A percentile compares a stretch with the other conserved stretches of the same genome.
Evolutionary conservation across 2,888 invertebrate species (phyloP).

Genomic region (Cryptocephalus primarius): DNA sequence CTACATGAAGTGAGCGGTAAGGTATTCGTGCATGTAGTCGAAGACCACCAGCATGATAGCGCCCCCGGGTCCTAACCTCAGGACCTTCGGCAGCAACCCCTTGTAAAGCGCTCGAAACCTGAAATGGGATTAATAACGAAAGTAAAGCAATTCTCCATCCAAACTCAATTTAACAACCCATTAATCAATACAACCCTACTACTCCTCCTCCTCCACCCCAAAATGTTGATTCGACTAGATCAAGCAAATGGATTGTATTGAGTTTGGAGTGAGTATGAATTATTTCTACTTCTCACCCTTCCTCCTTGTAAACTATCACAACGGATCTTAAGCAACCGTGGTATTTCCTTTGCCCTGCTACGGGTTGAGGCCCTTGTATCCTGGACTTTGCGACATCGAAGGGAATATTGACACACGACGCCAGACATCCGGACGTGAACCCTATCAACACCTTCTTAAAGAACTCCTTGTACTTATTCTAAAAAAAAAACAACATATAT

Average conservation of each 20-base stretch:
- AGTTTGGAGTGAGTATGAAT: too few species aligned
- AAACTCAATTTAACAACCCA: too few species aligned
- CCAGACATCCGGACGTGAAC: conserved; percentile 77
- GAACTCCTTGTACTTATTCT: conserved; percentile 62
- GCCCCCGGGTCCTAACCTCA: conserved; percentile 87
- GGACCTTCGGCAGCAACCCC: conserved; percentile 81
- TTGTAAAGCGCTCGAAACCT: conserved; percentile 83
- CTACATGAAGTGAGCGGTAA: conserved; percentile 40
- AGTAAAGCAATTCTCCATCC: too few species aligned
- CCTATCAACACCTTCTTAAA: conserved; percentile 70
- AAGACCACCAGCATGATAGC: conserved; percentile 92
- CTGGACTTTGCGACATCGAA: conserved; percentile 94
- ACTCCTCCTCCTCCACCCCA: too few species aligned
- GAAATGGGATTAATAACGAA: conserved; percentile 28
- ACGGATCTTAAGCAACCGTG: conserved; percentile 64
- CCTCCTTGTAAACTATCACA: conserved; percentile 65
- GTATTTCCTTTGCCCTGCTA: conserved; percentile 63
- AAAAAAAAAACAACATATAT: conserved; percentile 23
- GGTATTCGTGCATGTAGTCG: conserved; percentile 70
- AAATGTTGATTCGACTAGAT: too few species aligned
- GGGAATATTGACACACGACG: conserved; percentile 83
- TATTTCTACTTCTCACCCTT: conserved; percentile 54
- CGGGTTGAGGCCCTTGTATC: conserved; percentile 86
- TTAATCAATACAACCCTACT: too few species aligned
- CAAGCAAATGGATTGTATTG: too few species aligned